These are phyloP conservation scores for Apostichopus leukothele DNA, from an alignment of 53 echinoderm and acorn worm genomes.

Conservation along the genomic window DNA sequence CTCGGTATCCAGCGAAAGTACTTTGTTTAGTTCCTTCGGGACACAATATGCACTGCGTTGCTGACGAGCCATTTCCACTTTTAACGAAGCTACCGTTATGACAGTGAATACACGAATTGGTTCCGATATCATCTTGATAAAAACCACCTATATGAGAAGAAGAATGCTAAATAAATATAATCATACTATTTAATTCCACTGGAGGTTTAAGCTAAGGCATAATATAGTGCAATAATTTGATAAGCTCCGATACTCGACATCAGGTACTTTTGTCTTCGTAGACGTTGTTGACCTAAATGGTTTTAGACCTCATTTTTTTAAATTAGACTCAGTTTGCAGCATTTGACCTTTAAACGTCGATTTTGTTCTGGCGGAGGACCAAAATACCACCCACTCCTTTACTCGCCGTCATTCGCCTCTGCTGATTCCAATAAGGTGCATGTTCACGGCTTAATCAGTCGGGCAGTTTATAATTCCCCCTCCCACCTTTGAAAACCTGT, in stretches of 20 bases:
- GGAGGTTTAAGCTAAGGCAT: neutral
- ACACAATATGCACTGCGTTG: neutral
- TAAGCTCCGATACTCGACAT: no score
- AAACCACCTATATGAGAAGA: slow-evolving; percentile 9
- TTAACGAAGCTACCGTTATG: neutral
- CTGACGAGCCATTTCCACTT: neutral
- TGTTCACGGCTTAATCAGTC: neutral
- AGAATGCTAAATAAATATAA: neutral
- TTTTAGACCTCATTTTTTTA: neutral
- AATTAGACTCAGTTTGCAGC: neutral
- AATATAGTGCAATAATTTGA: no score
- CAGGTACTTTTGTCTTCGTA: no score
- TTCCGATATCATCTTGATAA: slow-evolving; percentile 10
- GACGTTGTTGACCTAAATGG: no score
- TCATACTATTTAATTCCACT: neutral
- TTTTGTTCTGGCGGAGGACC: neutral
- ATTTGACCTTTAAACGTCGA: no score
- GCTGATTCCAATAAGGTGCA: no score
- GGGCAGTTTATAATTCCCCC: no score
- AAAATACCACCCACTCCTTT: neutral
- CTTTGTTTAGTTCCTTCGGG: neutral
- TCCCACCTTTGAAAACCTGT: neutral
- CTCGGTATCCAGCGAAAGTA: neutral
- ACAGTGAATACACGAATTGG: neutral
- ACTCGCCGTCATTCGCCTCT: no score